phyloP scores from a whole-genome alignment of 2,113 vertebrate species.

The Neolamprologus toae region DNA sequence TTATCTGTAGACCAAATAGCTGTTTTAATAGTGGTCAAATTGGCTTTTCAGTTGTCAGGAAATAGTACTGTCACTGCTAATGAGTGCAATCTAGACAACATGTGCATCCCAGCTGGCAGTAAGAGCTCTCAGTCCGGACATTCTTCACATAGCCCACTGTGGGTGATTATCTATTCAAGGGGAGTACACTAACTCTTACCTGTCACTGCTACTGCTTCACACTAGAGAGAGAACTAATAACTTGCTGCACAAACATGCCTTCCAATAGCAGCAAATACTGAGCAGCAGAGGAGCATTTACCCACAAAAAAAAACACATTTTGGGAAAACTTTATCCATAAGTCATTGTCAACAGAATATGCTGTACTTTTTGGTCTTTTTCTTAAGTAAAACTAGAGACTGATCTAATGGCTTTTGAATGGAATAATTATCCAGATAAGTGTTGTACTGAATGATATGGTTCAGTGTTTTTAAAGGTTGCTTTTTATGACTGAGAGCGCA shows the following conservation, averaged over 20 bases:
- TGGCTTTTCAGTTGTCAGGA: background rate
- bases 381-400: background rate
- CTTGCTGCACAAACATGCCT: background rate
- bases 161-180: background rate
- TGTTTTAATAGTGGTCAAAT: background rate
- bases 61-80: background rate
- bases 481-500: background rate
- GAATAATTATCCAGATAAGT: background rate
- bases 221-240: background rate
- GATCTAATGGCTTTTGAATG: background rate
- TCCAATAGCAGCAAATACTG: background rate
- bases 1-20: background rate
- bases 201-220: background rate
- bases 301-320: background rate
- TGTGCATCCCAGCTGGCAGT: slow-evolving; percentile 9
- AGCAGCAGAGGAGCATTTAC: background rate
- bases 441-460: background rate
- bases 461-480: background rate
- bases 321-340: background rate
- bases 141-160: background rate
- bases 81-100: background rate
- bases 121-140: background rate
- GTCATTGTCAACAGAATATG: background rate
- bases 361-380: background rate
- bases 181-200: slow-evolving; percentile 1